Conservation (phyloP, 2,113 vertebrate genomes). For the Lophochroa leadbeateri region DNA sequence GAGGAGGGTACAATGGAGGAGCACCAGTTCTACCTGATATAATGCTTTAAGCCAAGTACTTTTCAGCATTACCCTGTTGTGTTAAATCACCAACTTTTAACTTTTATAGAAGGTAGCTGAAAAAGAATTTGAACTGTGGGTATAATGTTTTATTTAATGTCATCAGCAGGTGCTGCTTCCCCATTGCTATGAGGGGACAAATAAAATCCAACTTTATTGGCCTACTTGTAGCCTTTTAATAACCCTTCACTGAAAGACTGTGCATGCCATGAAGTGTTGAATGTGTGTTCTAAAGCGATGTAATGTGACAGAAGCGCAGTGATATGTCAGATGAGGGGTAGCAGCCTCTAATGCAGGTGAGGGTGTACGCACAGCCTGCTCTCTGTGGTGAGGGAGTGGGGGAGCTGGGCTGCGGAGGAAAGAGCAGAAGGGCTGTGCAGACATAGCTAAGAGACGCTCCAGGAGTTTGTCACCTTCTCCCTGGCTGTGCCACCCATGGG, state of each 20-base stretch:
- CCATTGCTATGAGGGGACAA: background rate
- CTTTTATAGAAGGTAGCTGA: background rate
- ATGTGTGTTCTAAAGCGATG: background rate
- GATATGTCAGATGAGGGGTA: background rate
- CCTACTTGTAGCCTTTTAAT: constrained; percentile 21
- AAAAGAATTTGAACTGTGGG: fast-evolving
- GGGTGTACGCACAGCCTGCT: fast-evolving
- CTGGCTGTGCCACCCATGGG: background rate
- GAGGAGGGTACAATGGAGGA: background rate
- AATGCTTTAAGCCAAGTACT: fast-evolving
- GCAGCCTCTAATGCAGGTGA: background rate
- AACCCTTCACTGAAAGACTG: constrained; percentile 14
- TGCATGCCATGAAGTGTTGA: constrained; percentile 9
- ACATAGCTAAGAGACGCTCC: fast-evolving
- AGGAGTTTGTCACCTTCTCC: background rate
- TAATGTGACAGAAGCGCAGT: fast-evolving
- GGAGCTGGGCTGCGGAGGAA: background rate
- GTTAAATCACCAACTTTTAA: fast-evolving
- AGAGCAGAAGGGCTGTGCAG: fast-evolving
- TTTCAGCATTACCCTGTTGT: background rate
- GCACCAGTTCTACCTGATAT: background rate
- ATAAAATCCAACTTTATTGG: constrained; percentile 27
- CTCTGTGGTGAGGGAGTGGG: fast-evolving
- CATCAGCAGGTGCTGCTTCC: background rate
- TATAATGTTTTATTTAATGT: background rate